Base-by-base conservation (phyloP, 1,140 invertebrate species). In the Caenorhabditis inopinata region DNA sequence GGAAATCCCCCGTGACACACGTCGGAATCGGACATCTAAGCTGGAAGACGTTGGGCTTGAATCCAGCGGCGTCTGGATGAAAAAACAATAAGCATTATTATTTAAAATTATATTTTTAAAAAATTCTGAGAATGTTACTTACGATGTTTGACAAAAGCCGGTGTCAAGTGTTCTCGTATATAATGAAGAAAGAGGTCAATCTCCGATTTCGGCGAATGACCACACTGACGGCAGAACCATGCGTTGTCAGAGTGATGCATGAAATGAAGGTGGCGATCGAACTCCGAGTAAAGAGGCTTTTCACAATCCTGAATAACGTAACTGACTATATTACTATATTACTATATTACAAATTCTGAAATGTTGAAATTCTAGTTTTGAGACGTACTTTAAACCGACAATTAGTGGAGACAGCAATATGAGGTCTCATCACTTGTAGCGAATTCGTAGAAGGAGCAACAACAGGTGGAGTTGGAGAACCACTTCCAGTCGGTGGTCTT, bases 211-310 rank as follows among this genome's bases (percentile, higher is more conserved):
- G 14, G 16, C 16, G 32, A 21, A 7, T 38, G 11, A 21, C 58
- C 58, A 21, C 58, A 68, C n/a, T 68, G 58, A 6, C 58, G 32
- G n/a, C 58, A 68, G 32, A 68, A 68, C 58, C 58, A 68, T 3
- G 5, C 11, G 12, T 4, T 9, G 3, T 38, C 7, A 1, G 29
- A 38, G 7, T 12, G 11, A 25, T 68, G 58, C 58, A 68, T 68
- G 6, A 32, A 7, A 32, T 68, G 58, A 21, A 68, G 58, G 0
- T 68, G 32, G 21, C 58, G 58, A 68, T 68, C 58, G 32, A 68
- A 68, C 23, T 68, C 32, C 32, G 29, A 38, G n/a, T 29, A 9
- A 2, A 68, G 32, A 1, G 21, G 0, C 21, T 42, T 38, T 3
- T 68, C 32, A n/a, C 58, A 51, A 23, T 51, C 18, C 48, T 51